Conservation (phyloP, 2,888 invertebrate genomes). For the Nomada goodeniana region DNA sequence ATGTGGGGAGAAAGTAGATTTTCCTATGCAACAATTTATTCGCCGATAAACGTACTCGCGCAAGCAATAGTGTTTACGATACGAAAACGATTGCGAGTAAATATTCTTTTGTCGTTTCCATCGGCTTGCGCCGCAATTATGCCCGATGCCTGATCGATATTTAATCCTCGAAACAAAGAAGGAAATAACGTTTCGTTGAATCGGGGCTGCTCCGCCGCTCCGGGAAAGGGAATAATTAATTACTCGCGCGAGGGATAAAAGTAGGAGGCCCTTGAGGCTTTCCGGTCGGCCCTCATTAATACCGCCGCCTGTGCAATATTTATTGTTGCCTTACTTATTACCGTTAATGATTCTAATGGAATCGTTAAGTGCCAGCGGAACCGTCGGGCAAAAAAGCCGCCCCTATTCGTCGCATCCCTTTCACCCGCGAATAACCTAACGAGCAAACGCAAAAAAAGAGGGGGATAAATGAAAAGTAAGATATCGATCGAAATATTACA, state of each 20-base stretch:
- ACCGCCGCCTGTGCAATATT: slow-evolving; percentile 37
- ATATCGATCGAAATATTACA: slow-evolving; percentile 5
- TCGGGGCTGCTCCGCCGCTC: not conserved
- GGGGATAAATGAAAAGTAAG: not conserved
- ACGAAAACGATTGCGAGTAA: not conserved
- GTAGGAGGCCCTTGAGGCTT: slow-evolving; percentile 9
- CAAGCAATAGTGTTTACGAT: too few relatives aligned
- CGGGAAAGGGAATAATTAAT: slow-evolving; percentile 48
- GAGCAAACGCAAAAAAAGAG: not conserved
- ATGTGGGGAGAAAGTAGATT: too few relatives aligned
- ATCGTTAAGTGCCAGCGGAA: slow-evolving; percentile 31
- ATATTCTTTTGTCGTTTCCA: not conserved
- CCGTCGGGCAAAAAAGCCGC: slow-evolving; percentile 12
- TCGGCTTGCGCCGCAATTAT: not conserved
- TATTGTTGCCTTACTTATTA: slow-evolving; percentile 49
- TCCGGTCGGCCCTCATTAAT: slow-evolving; percentile 44
- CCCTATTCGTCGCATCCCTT: not conserved
- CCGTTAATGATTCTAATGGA: slow-evolving; percentile 50
- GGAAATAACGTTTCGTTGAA: not conserved
- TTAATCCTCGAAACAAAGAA: not conserved
- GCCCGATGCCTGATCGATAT: not conserved
- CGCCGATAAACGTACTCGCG: too few relatives aligned
- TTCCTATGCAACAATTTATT: too few relatives aligned
- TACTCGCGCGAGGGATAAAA: slow-evolving; percentile 19
- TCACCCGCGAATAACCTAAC: slow-evolving; percentile 14